These are phyloP conservation scores for Eremobia ochroleuca DNA, from an alignment of 2,888 invertebrate species.

Conservation along the genomic window DNA sequence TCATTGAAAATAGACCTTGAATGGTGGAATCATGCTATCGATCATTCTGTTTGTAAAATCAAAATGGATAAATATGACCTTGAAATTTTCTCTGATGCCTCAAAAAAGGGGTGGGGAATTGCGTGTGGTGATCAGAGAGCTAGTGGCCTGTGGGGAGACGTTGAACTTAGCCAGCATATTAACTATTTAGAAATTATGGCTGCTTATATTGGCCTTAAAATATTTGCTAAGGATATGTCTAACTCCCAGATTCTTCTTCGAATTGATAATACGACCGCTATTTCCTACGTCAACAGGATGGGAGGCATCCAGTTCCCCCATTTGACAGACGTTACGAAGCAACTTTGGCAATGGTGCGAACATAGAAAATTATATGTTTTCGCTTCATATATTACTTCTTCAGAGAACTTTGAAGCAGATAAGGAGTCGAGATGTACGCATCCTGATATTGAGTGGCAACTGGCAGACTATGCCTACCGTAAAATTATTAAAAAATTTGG, in stretches of 20 bases:
- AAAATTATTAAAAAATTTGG: conserved; percentile 31
- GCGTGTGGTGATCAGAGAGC: conserved; percentile 10
- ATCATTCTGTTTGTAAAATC: conserved; percentile 3
- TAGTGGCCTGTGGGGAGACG: conserved; percentile 20
- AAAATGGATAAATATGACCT: conserved; percentile 16
- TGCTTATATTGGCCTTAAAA: conserved; percentile 17
- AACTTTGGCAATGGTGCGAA: conserved; percentile 33
- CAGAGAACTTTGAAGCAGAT: conserved; percentile 38
- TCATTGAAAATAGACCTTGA: not conserved
- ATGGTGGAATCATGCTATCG: not conserved
- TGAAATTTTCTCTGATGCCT: not conserved
- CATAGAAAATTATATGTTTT: conserved; percentile 3
- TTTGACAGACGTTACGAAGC: not conserved
- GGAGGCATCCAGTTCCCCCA: too few relatives aligned
- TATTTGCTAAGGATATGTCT: conserved; percentile 5
- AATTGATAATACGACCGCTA: conserved; percentile 47
- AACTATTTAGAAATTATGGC: conserved; percentile 40
- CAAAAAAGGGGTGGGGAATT: conserved; percentile 22
- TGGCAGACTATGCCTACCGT: conserved; percentile 3
- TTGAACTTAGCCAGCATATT: conserved; percentile 1
- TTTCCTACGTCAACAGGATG: conserved; percentile 35
- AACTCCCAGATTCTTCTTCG: conserved; percentile 36
- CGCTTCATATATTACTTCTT: conserved; percentile 41
- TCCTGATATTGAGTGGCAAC: conserved; percentile 23
- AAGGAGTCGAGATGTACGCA: conserved; percentile 21